Evolutionary conservation across 1,140 invertebrate species (phyloP), one percentile per base, ranked within the genome.

Genomic region (Aphaenogaster floridana): DNA sequence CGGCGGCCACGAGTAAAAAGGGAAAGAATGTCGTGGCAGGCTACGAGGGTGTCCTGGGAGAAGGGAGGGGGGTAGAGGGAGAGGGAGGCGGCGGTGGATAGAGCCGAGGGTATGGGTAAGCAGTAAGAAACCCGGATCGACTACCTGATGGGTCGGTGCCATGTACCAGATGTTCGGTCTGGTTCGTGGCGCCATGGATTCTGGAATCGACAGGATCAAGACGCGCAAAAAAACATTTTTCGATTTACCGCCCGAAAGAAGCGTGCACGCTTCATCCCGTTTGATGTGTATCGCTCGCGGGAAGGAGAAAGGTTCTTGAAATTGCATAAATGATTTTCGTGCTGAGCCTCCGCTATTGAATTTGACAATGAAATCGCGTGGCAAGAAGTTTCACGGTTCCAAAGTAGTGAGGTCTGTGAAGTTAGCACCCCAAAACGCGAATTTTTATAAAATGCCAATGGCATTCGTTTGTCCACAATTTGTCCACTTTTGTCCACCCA

Each of bases 61-160:
- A 34, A 17, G 6, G 63, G 48, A 45, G 28, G 63, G 2, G 2
- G 13, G 45, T 21, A n/a, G n/a, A 21, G 7, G n/a, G 42, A 15
- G 11, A 15, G 36, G n/a, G 39, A 50, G 34, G 42, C 34, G 11
- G 34, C n/a, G 13, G 7, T 45, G 39, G 2, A 8, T 21, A 28
- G 28, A 61, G 28, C 11, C 3, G 13, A 64, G 78, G 54, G 78
- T 83, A 81, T 50, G 74, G 76, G 76, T 87, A 86, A 89, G 87
- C 79, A 84, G 89, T 86, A 89, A 91, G 89, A 91, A 91, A 91
- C 76, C 68, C 42, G 90, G 76, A 89, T 89, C 90, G 87, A 91
- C 84, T 91, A 81, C 78, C 66, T 86, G 87, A 84, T 89, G 79
- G 89, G 66, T 57, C 69, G 74, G 72, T 87, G 80, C 85, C 87